These are phyloP conservation scores for Ochotona curzoniae DNA, from an alignment of 2,113 vertebrate genomes.

Conservation along the genomic window DNA sequence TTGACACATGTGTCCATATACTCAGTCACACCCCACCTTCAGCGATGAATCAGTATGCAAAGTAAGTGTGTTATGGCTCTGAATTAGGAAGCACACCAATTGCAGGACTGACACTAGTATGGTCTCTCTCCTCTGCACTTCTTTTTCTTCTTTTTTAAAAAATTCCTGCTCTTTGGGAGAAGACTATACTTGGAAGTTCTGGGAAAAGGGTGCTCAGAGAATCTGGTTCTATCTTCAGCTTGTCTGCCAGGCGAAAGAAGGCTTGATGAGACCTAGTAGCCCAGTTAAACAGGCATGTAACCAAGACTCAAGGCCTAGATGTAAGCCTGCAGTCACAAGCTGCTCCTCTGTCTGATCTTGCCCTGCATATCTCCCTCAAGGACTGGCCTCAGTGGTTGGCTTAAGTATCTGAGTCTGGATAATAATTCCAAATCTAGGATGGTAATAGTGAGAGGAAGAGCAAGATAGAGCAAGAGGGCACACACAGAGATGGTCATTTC, in stretches of 20 bases:
- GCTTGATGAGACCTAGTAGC: too few relatives aligned
- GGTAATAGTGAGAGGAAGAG: too few relatives aligned
- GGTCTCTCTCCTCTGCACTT: too few relatives aligned
- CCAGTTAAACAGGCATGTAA: not conserved
- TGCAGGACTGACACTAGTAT: not conserved
- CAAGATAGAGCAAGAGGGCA: not conserved
- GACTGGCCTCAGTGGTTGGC: not conserved
- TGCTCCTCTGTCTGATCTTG: not conserved
- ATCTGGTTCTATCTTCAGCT: not conserved
- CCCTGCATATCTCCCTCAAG: not conserved
- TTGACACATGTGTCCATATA: rapidly evolving
- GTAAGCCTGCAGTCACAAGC: too few relatives aligned
- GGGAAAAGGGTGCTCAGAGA: not conserved
- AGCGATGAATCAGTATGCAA: not conserved
- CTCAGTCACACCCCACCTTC: not conserved
- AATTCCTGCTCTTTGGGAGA: not conserved
- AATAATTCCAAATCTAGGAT: not conserved
- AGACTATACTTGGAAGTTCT: not conserved
- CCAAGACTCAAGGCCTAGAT: not conserved
- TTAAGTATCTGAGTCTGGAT: not conserved
- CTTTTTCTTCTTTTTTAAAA: not conserved
- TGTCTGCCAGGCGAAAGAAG: not conserved
- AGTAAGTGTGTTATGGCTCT: not conserved
- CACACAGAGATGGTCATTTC: not conserved
- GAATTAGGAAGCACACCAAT: not conserved